Evolutionary conservation across 2,113 vertebrate genomes (phyloP), one percentile per base, ranked within the genome.

Genomic region (Stigmatopora nigra): DNA sequence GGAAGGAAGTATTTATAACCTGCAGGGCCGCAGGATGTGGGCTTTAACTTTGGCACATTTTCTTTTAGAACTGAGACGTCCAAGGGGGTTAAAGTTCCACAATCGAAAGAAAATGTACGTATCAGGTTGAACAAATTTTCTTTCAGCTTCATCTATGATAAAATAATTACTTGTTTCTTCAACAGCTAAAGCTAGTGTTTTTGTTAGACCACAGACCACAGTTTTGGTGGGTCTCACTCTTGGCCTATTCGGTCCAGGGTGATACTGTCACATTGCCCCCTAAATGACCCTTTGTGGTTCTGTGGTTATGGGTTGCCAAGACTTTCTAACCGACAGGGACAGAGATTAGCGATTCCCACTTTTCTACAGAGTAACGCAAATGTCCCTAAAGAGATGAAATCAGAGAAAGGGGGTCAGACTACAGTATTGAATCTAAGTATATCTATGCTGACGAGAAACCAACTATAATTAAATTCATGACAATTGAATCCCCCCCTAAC

Each of bases 401-500:
- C 68, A 77, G 72, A 83, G 73, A 74, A 76, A 71, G 64, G 78
- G 38, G 86, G 78, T 83, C 75, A 82, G 68, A 77, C 76, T 81
- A 82, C 72, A 74, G 75, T 86, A 89, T 84, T 71, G 86, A 79
- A 77, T 82, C 86, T 89, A 86, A 88, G 85, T 84, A 88, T 83
- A 86, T 88, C 83, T 67, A 71, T 75, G 82, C 86, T 73, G 85
- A 87, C 81, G 80, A 78, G 66, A 81, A 84, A 84, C 83, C 81
- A 81, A 79, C 83, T 85, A 31, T 31, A 90, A 91, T 91, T 86
- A 84, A 84, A 91, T 89, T 87, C 76, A 78, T 76, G 83, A 77
- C 77, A 85, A 88, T 70, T 78, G 77, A 85, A 84, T 87, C 86
- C 70, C 68, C 58, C 63, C 69, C 70, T 31, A 70, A 65, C 71